Evolutionary conservation across 2,888 invertebrate genomes (phyloP).

Genomic region (Linnaemya vulpina): DNA sequence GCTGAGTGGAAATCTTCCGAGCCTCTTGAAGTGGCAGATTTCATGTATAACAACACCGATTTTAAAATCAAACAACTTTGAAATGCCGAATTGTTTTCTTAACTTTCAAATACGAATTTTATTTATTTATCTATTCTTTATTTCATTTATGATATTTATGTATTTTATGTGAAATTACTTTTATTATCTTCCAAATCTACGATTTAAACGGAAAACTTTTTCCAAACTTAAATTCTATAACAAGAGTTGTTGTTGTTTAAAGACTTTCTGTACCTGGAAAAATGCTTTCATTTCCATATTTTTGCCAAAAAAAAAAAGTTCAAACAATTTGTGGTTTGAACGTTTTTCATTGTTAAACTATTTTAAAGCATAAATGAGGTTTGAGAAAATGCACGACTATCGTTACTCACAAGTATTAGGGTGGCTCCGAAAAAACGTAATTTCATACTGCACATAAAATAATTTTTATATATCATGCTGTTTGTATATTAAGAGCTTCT

Average conservation of each 20-base stretch:
- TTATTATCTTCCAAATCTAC: too few species aligned
- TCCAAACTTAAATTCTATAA: not conserved
- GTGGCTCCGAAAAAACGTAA: not conserved
- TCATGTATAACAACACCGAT: too few species aligned
- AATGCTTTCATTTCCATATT: slow-evolving; percentile 19
- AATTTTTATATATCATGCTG: not conserved
- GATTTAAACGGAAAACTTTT: not conserved
- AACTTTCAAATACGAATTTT: too few species aligned
- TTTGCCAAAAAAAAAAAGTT: slow-evolving; percentile 30
- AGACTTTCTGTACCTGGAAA: slow-evolving; percentile 18
- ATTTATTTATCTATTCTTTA: too few species aligned
- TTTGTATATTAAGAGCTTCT: not conserved
- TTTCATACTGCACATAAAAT: not conserved
- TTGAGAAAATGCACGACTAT: slow-evolving; percentile 2
- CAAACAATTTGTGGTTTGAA: slow-evolving; percentile 43
- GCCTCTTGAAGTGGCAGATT: too few species aligned
- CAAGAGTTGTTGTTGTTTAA: not conserved
- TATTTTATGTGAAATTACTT: too few species aligned
- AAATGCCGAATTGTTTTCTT: too few species aligned
- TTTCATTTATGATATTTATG: too few species aligned
- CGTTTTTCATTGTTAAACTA: slow-evolving; percentile 30
- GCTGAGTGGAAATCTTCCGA: too few species aligned
- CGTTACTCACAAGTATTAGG: not conserved
- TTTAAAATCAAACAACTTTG: too few species aligned
- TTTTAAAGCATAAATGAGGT: slow-evolving; percentile 33